Base-by-base conservation (phyloP, 2,113 vertebrate species). In the Sisor rabdophorus region DNA sequence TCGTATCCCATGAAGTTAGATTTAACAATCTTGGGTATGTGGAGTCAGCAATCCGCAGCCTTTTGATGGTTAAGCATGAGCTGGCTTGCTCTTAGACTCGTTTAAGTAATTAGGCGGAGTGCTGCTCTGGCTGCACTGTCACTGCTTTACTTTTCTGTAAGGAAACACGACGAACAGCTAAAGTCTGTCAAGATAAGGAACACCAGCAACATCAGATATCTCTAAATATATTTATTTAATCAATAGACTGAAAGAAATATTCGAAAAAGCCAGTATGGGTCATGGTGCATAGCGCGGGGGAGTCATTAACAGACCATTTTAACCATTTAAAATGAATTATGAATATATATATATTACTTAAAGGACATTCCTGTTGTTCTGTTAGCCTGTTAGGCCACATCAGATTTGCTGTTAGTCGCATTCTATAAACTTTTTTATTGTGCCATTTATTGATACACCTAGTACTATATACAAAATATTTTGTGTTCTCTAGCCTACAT, bases 41-140 rank as follows among this genome's bases (percentile, higher is more conserved):
- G 32, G 48, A 54, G 73, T 75, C 59, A 75, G 73, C 73, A 2
- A 54, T 32, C 50, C 5, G 20, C 30, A 65, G n/a, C 48, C 22
- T 17, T 15, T 24, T 53, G 60, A 20, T 55, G 4, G n/a, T 36
- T 40, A 44, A 75, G 61, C 52, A 75, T 40, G 63, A 76, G 52
- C 63, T 44, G 58, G 50, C 55, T 61, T 71, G 48, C 28, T 77
- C 76, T 36, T 15, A 44, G 47, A 61, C 76, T 71, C 56, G 12
- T 54, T 71, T n/a, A 2, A 52, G 28, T 71, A 71, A 77, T 59
- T 69, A 75, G 30, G n/a, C 30, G 6, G 50, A 75, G 75, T 54
- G 67, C 65, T 71, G 56, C 56, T 52, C 22, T 56, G 76, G 61
- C 55, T 63, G 50, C 32, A 28, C 24, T n/a, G 30, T 48, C 22